These are phyloP conservation scores for Cossypha dichroa DNA, from an alignment of 2,797 vertebrate genomes.

Conservation along the genomic window DNA sequence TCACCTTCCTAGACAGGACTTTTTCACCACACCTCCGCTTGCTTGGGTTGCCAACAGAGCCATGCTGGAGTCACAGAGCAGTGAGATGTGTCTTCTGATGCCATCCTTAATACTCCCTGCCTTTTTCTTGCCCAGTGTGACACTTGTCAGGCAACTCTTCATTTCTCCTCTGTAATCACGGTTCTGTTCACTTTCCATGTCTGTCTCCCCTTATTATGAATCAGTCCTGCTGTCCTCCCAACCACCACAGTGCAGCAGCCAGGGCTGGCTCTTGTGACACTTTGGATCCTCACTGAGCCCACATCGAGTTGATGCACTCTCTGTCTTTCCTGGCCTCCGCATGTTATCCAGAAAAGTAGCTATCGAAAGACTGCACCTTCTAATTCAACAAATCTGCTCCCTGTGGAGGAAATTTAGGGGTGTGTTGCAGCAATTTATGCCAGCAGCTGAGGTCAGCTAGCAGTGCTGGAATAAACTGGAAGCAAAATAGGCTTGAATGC, in stretches of 20 bases:
- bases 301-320: background rate
- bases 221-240: background rate
- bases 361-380: background rate
- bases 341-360: background rate
- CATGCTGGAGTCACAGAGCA: background rate
- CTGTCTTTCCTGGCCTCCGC: background rate
- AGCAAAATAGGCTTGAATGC: background rate
- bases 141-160: background rate
- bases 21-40: rapidly evolving
- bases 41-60: background rate
- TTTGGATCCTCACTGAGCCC: background rate
- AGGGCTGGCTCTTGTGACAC: background rate
- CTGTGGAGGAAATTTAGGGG: background rate
- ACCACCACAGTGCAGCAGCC: background rate
- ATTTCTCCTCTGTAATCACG: background rate
- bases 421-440: background rate
- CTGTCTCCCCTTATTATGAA: background rate
- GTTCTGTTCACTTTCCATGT: background rate
- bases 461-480: background rate
- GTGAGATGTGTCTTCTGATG: background rate
- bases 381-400: conserved; percentile 14
- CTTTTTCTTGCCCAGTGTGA: background rate
- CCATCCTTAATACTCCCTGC: background rate
- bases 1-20: background rate
- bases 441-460: background rate